Evolutionary conservation across 2,113 vertebrate species (phyloP), one percentile per base, ranked within the genome.

Genomic region (Ptilorrhoa leucosticta): DNA sequence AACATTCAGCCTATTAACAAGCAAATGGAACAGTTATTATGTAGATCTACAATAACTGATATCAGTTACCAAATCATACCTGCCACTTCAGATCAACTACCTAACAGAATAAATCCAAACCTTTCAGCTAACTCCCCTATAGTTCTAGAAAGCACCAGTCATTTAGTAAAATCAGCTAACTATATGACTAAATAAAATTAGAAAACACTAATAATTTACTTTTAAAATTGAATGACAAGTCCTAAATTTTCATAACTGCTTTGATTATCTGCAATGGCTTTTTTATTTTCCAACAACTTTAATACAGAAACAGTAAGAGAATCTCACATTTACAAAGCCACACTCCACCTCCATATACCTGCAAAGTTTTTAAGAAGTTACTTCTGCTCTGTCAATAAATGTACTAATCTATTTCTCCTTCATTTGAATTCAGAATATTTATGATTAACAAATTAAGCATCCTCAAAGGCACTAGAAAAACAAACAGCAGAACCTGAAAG

Each of bases 1-100:
- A 78, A 66, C 6, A 31, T 37, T 94, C 78, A 61, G 61, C 78
- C 94, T 98, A 65, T 37, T 72, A 92, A 82, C 2, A 96, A 97
- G 39, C 40, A 95, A 96, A 96, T 0, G 82, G 30, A 73, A 65
- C 20, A 70, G 22, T 75, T 82, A 68, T 7, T 27, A 50, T 6
- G 10, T 17, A 60, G 10, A 33, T 15, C 13, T 39, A 53, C 22
- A 93, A 30, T 8, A 54, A 24, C 6, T 35, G 64, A 22, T 60
- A 84, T 48, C 6, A 13, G 7, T 39, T 69, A 80, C 7, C 33
- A 13, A 88, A 88, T 27, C 50, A 61, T 33, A 69, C 15, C 8
- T 82, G 21, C 26, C 65, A 6, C 4, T 53, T 92, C 21, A 66
- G 26, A 24, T 48, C 35, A 71, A n/a, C 31, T 24, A 11, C 2